phyloP scores from a whole-genome alignment of 53 echinoderm and acorn worm species.

The Echinometra lucunter region DNA sequence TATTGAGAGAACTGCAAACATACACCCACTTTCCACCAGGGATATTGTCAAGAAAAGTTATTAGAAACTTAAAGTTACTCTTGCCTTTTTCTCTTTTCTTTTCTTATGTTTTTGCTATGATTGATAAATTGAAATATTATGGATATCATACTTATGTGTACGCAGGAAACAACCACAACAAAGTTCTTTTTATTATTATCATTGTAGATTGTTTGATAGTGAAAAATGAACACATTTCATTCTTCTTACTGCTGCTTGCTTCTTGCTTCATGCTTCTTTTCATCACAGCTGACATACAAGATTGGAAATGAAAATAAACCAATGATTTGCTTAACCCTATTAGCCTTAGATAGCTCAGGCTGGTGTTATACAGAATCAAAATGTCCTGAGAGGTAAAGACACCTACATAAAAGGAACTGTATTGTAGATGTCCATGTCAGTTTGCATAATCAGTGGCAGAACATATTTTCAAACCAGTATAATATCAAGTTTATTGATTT shows the following conservation, averaged over 20 bases:
- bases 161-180: no score
- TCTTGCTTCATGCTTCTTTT: background rate
- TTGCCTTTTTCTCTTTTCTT: background rate
- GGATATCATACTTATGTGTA: no score
- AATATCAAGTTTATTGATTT: background rate
- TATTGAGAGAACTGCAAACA: background rate
- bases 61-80: background rate
- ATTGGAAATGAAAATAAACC: no score
- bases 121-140: no score
- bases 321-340: no score
- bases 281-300: background rate
- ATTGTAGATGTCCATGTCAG: background rate
- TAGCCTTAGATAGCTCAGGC: no score
- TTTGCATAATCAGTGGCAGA: background rate
- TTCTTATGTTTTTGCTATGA: background rate
- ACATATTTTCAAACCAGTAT: background rate
- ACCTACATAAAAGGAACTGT: background rate
- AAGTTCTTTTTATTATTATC: no score
- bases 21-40: background rate
- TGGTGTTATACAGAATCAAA: background rate
- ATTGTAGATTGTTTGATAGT: no score
- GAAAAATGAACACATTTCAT: background rate
- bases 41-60: background rate
- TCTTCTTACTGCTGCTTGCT: background rate
- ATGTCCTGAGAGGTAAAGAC: background rate